phyloP scores from a whole-genome alignment of 2,113 vertebrate genomes.

The Casuarius casuarius region DNA sequence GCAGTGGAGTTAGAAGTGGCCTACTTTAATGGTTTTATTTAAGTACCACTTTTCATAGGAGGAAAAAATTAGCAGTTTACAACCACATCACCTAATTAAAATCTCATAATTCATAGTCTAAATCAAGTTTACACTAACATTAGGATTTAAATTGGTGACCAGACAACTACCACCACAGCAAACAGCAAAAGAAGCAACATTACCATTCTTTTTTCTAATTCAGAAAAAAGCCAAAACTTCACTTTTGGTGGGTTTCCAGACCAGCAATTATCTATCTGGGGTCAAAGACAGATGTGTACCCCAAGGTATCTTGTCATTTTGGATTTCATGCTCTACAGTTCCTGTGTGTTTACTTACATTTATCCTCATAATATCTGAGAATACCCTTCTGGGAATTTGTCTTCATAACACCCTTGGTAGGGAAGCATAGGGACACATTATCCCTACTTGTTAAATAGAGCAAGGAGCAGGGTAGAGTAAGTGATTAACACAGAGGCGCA shows the following conservation, averaged over 20 bases:
- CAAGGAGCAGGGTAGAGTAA: not conserved
- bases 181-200: not conserved
- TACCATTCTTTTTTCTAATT: not conserved
- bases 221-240: not conserved
- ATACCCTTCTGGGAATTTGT: not conserved
- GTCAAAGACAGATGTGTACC: not conserved
- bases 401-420: not conserved
- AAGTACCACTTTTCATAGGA: not conserved
- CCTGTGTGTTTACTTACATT: not conserved
- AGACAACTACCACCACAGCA: not conserved
- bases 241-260: not conserved
- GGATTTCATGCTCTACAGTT: not conserved
- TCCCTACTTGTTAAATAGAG: not conserved
- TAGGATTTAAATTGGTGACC: not conserved
- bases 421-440: not conserved
- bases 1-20: constrained; percentile 1
- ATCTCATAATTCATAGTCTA: not conserved
- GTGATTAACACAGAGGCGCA: not conserved
- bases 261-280: not conserved
- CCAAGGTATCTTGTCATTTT: not conserved
- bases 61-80: constrained; percentile 29
- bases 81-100: constrained; percentile 15
- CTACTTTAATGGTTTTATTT: constrained; percentile 18
- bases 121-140: not conserved
- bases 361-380: not conserved